Evolutionary conservation across 2,888 invertebrate genomes (phyloP), one percentile per base, ranked within the genome.

Genomic region (Sceliomorpha sp.): DNA sequence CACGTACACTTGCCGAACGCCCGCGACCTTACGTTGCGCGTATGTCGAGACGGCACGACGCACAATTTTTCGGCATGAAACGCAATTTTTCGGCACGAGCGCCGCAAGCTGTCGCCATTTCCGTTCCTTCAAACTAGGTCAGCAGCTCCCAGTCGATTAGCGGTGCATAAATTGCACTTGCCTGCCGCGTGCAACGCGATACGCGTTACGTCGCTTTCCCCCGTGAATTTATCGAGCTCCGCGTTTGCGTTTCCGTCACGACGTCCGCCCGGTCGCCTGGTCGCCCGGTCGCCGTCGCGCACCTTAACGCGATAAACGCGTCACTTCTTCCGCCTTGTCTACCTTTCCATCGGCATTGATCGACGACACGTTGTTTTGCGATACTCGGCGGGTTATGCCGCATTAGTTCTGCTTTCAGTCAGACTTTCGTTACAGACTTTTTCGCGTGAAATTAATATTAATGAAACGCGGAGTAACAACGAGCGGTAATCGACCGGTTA

Each of bases 251-350:
- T 69, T 63, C 62, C 69, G 69, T 69, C 62, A 63, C 58, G 62
- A 53, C 34, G 63, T 69, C 58, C 69, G 63, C 69, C 58, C 56
- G 60, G 62, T 62, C 62, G 56, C 62, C 68, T 56, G 62, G 68
- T n/a, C 69, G 63, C 69, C 58, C 56, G 60, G 62, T 62, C 62
- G 56, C 62, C 68, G n/a, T 56, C 62, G 68, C 58, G 69, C 69
- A 63, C 62, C 58, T 63, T 58, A 51, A 63, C 56, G 69, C 62
- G 62, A 62, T 62, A 58, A 69, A 63, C 55, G 58, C 53, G 51
- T 56, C 17, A 48, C 62, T 63, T 63, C 62, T 66, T 66, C 58
- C 58, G 66, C 47, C 66, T 66, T 58, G 58, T 53, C 53, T 66
- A 42, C 58, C 58, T 64, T 59, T 59, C 58, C 31, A 53, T n/a